Conservation (phyloP, 2,888 invertebrate species). For the Cataglyphis livida region DNA sequence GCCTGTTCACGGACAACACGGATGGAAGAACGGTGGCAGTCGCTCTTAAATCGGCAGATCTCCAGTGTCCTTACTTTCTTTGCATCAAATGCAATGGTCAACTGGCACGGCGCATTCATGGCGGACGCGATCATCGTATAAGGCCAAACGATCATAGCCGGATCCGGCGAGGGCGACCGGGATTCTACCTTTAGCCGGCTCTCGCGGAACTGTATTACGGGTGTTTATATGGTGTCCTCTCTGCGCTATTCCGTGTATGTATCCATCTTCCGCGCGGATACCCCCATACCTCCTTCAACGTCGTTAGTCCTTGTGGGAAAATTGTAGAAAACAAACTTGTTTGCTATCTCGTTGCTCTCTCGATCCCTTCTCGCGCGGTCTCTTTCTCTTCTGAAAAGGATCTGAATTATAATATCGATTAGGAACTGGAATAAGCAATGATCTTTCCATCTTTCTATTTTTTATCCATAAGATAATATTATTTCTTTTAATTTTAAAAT, state of each 20-base stretch:
- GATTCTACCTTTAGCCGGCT: constrained; percentile 78
- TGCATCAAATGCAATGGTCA: constrained; percentile 81
- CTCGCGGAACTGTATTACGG: constrained; percentile 80
- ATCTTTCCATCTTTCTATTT: neutral
- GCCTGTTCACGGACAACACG: constrained; percentile 55
- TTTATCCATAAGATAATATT: neutral
- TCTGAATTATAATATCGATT: neutral
- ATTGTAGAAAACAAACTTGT: constrained; percentile 85
- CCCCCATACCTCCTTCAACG: constrained; percentile 67
- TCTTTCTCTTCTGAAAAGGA: neutral
- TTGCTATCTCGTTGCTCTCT: constrained; percentile 61
- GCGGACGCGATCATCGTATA: constrained; percentile 80
- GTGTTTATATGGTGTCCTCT: constrained; percentile 84
- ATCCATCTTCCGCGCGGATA: constrained; percentile 76
- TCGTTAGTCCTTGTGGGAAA: constrained; percentile 84
- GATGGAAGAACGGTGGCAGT: constrained; percentile 66
- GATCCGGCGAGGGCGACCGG: constrained; percentile 80
- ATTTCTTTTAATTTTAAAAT: neutral
- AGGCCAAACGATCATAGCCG: constrained; percentile 80
- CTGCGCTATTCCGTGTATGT: constrained; percentile 78
- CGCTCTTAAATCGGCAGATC: constrained; percentile 76
- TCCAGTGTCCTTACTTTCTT: constrained; percentile 81
- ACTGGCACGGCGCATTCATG: constrained; percentile 62
- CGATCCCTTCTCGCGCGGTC: constrained; percentile 1
- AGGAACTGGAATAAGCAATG: neutral